A percentile compares a stretch with the other conserved stretches of the same genome.
phyloP scores from a whole-genome alignment of 2,113 vertebrate genomes.

The Takifugu bimaculatus region DNA sequence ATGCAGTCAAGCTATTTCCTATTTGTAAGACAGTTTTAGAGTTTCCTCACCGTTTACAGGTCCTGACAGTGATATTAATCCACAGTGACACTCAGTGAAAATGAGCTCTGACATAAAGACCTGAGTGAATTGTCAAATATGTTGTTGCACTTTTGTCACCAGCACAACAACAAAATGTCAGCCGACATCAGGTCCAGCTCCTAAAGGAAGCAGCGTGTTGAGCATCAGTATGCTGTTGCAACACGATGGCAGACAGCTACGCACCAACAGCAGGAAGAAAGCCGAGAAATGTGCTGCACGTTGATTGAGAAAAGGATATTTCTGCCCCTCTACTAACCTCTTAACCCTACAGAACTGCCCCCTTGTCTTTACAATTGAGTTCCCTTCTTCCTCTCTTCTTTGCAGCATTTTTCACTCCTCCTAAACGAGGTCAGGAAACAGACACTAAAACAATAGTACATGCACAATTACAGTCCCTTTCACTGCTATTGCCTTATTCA shows the following conservation, averaged over 20 bases:
- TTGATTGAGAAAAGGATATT: not conserved
- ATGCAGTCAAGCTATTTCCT: slow-evolving; percentile 2
- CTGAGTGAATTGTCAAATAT: slow-evolving; percentile 24
- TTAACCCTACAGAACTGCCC: not conserved
- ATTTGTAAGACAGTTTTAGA: not conserved
- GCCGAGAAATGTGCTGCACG: too few species aligned
- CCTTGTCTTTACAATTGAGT: slow-evolving; percentile 1
- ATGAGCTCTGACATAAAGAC: slow-evolving; percentile 7
- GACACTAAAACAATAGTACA: not conserved
- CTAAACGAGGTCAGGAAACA: slow-evolving; percentile 26
- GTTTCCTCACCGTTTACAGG: not conserved
- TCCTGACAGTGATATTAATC: slow-evolving; percentile 5
- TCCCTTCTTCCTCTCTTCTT: slow-evolving; percentile 1
- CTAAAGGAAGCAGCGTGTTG: too few species aligned
- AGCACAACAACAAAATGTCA: not conserved
- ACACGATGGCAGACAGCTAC: too few species aligned
- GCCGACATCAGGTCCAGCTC: not conserved
- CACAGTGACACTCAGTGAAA: slow-evolving; percentile 3
- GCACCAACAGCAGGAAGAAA: too few species aligned
- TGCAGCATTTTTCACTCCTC: slow-evolving; percentile 3
- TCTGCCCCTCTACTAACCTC: not conserved
- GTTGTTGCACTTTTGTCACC: slow-evolving; percentile 21
- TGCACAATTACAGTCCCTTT: slow-evolving; percentile 30
- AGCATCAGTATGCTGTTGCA: too few species aligned
- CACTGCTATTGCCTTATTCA: slow-evolving; percentile 33